These are phyloP conservation scores for Heliothis peltigera DNA, from an alignment of 2,888 invertebrate genomes.

Conservation along the genomic window DNA sequence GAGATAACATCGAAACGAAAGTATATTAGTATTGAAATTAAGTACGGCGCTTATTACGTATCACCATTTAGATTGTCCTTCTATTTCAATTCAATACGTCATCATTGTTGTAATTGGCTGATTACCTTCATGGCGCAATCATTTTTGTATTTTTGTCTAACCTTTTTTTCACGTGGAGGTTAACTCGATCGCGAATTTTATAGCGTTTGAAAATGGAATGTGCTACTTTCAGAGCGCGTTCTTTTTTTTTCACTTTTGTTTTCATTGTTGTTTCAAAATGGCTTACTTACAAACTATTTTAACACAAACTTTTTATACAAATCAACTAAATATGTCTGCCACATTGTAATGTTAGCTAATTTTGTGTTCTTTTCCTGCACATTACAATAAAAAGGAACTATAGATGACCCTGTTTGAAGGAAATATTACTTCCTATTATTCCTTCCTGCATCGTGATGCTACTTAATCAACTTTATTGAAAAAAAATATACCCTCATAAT, in stretches of 20 bases:
- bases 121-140: slow-evolving; percentile 63
- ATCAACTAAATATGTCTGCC: background rate
- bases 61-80: slow-evolving; percentile 56
- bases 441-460: background rate
- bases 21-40: slow-evolving; percentile 21
- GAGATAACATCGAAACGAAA: slow-evolving; percentile 6
- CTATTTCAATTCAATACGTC: slow-evolving; percentile 52
- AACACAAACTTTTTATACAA: no score
- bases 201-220: background rate
- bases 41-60: slow-evolving; percentile 43
- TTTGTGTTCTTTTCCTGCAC: background rate
- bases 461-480: background rate
- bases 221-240: slow-evolving; percentile 9
- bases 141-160: slow-evolving; percentile 53
- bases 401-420: background rate
- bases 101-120: slow-evolving; percentile 63
- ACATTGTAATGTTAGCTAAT: background rate
- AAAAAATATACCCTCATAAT: background rate
- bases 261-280: no score
- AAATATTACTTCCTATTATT: background rate
- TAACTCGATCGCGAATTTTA: slow-evolving; percentile 33
- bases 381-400: background rate
- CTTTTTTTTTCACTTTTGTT: background rate
- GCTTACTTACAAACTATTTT: no score
- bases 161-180: slow-evolving; percentile 55